These are phyloP conservation scores for Rhizoglyphus robini DNA, from an alignment of 1,140 invertebrate genomes.

Conservation along the genomic window DNA sequence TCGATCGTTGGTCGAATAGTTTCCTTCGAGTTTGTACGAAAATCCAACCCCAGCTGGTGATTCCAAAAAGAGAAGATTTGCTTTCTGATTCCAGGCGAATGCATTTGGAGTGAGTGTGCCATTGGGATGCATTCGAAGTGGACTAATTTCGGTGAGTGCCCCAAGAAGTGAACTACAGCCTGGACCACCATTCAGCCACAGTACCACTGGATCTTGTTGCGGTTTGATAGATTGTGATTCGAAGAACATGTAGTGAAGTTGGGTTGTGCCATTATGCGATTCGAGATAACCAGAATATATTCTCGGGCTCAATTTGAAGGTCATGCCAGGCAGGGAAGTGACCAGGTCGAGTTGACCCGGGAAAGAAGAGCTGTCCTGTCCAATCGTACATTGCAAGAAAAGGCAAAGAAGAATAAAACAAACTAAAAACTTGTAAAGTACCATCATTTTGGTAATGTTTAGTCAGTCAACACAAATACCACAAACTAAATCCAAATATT, in stretches of 20 bases:
- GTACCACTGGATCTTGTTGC: constrained; percentile 37
- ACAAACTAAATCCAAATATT: no score
- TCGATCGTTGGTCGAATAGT: constrained; percentile 38
- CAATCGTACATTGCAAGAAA: no score
- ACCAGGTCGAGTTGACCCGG: no score
- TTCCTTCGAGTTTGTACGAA: constrained; percentile 40
- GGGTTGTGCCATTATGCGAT: constrained; percentile 22
- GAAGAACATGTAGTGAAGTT: constrained; percentile 37
- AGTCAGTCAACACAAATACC: no score
- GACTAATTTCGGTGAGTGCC: constrained; percentile 41
- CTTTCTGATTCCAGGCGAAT: constrained; percentile 45
- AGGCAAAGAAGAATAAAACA: no score
- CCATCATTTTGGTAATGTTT: no score
- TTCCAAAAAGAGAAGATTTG: constrained; percentile 54
- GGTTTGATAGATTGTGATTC: constrained; percentile 38
- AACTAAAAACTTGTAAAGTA: no score
- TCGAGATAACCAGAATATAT: constrained; percentile 32
- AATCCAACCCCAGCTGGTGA: constrained; percentile 44
- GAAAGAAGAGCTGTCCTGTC: no score
- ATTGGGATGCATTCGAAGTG: constrained; percentile 34
- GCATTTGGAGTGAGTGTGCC: constrained; percentile 35
- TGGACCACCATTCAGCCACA: constrained; percentile 46
- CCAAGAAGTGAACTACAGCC: constrained; percentile 41
- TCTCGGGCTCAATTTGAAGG: no score
- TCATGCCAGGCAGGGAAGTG: no score